Conservation (phyloP, 2,113 vertebrate species). For the Conger conger region DNA sequence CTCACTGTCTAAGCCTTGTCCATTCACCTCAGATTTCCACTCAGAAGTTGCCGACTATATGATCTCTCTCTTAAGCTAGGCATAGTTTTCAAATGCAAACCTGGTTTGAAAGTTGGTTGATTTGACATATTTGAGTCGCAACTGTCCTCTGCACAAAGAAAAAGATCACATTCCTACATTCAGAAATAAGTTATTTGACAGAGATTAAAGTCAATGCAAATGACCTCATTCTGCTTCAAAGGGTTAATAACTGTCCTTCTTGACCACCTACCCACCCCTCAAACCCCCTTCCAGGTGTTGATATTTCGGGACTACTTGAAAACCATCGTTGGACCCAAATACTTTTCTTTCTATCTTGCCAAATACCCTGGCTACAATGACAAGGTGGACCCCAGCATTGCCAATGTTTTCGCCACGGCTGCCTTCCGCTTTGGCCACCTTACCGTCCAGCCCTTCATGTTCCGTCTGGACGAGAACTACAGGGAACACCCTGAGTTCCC, state of each 20-base stretch:
- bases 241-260: neutral
- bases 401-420: slow-evolving; percentile 81
- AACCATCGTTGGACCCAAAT: slow-evolving; percentile 60
- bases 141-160: too few species aligned
- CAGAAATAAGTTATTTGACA: too few species aligned
- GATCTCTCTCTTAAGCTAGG: too few species aligned
- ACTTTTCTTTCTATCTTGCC: slow-evolving; percentile 59
- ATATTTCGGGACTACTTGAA: slow-evolving; percentile 83
- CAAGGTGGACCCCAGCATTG: slow-evolving; percentile 74
- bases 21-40: neutral
- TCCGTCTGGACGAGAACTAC: slow-evolving; percentile 69
- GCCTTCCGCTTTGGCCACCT: slow-evolving; percentile 85
- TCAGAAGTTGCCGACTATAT: too few species aligned
- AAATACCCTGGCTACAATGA: slow-evolving; percentile 66
- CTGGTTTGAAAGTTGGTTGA: too few species aligned
- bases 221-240: too few species aligned
- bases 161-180: too few species aligned
- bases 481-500: slow-evolving; percentile 55
- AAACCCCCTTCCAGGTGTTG: slow-evolving; percentile 69
- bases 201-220: too few species aligned
- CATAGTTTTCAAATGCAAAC: too few species aligned
- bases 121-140: too few species aligned
- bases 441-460: slow-evolving; percentile 73
- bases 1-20: neutral
- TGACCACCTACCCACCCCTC: neutral